Conservation (phyloP, 2,113 vertebrate species). For the Psittacula cyanocephala region DNA sequence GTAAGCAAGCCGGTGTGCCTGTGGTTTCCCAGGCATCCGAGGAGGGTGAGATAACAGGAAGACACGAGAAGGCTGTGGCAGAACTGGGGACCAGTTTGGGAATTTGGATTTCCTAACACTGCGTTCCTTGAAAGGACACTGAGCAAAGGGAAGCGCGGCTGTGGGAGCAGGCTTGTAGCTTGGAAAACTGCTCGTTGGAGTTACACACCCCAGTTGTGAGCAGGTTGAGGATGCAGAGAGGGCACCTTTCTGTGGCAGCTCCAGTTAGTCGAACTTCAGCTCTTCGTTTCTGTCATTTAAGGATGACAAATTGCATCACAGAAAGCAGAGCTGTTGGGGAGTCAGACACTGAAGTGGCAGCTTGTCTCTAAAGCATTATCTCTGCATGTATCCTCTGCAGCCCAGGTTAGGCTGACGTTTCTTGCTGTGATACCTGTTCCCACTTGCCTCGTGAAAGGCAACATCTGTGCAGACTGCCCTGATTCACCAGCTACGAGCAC, state of each 20-base stretch:
- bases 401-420: neutral
- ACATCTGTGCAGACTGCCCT: fast-evolving
- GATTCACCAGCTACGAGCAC: neutral
- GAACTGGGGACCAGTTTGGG: neutral
- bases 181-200: neutral
- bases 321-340: neutral
- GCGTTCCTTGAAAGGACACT: neutral
- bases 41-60: neutral
- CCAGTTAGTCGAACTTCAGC: fast-evolving
- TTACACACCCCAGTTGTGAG: fast-evolving
- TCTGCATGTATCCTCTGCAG: neutral
- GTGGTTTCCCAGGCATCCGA: neutral
- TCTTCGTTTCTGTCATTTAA: neutral
- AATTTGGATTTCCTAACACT: neutral
- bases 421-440: neutral
- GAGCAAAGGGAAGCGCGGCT: fast-evolving
- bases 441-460: fast-evolving
- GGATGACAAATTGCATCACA: neutral
- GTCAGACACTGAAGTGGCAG: neutral
- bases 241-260: no score
- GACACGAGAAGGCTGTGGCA: no score
- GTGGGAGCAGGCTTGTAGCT: neutral
- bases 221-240: neutral
- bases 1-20: neutral
- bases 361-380: neutral